A percentile compares a stretch with the other conserved stretches of the same genome.
phyloP scores from a whole-genome alignment of 2,113 vertebrate genomes.

The Scomber colias region DNA sequence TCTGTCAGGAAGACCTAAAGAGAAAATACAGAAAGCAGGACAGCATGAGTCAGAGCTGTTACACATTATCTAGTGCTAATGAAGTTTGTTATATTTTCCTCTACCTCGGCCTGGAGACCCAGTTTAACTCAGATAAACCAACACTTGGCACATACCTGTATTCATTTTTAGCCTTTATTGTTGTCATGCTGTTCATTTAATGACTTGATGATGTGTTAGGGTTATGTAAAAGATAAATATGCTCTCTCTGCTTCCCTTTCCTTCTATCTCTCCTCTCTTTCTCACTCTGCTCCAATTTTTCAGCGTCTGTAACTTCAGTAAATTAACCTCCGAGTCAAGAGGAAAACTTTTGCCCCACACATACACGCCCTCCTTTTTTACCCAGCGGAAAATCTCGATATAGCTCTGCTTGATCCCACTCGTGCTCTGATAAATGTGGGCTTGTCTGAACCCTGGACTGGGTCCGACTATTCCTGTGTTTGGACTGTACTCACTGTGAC shows the following conservation, averaged over 20 bases:
- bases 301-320: neutral
- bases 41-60: neutral
- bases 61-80: no score
- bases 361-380: conserved; percentile 12
- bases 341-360: conserved; percentile 1
- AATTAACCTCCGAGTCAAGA: conserved; percentile 19
- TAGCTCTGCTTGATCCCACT: conserved; percentile 38
- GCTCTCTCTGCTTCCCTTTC: neutral
- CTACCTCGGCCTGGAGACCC: neutral
- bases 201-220: neutral
- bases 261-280: neutral
- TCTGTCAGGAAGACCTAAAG: conserved; percentile 93
- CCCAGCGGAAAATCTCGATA: conserved; percentile 35
- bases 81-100: no score
- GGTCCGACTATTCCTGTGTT: conserved; percentile 4
- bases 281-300: neutral
- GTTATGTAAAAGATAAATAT: neutral
- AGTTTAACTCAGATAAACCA: no score
- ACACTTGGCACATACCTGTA: neutral
- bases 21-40: neutral
- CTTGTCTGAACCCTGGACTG: conserved; percentile 14
- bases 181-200: neutral
- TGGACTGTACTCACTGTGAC: conserved; percentile 88
- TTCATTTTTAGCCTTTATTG: neutral
- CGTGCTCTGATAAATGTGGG: conserved; percentile 4